Evolutionary conservation across 2,888 invertebrate species (phyloP).

Genomic region (Labia minor): DNA sequence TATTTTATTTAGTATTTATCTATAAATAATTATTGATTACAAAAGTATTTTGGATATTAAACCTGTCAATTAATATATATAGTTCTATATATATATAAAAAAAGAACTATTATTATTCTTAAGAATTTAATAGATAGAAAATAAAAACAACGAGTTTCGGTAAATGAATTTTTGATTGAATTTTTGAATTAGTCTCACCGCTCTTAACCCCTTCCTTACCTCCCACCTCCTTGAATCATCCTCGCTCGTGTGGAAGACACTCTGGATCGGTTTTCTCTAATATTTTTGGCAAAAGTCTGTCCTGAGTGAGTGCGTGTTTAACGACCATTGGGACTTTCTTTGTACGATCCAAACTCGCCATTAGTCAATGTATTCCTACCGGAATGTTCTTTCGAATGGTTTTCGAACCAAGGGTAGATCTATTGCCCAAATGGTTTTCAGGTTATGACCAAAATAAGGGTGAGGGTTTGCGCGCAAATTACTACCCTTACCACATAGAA

Average conservation of each 20-base stretch:
- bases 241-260: too few relatives aligned
- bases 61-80: too few relatives aligned
- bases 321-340: neutral
- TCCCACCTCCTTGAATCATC: neutral
- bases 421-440: neutral
- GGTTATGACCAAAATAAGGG: neutral
- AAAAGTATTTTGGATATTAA: too few relatives aligned
- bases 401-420: neutral
- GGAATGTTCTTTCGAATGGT: neutral
- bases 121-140: too few relatives aligned
- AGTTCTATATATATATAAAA: too few relatives aligned
- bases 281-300: neutral
- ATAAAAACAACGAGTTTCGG: too few relatives aligned
- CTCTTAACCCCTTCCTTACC: too few relatives aligned
- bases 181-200: too few relatives aligned
- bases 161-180: too few relatives aligned
- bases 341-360: neutral
- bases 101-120: too few relatives aligned
- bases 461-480: neutral
- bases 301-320: neutral
- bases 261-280: neutral
- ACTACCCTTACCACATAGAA: neutral
- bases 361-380: neutral
- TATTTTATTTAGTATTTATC: too few relatives aligned
- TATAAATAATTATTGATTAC: too few relatives aligned